phyloP scores from a whole-genome alignment of 2,113 vertebrate genomes.

The Microtus pennsylvanicus region DNA sequence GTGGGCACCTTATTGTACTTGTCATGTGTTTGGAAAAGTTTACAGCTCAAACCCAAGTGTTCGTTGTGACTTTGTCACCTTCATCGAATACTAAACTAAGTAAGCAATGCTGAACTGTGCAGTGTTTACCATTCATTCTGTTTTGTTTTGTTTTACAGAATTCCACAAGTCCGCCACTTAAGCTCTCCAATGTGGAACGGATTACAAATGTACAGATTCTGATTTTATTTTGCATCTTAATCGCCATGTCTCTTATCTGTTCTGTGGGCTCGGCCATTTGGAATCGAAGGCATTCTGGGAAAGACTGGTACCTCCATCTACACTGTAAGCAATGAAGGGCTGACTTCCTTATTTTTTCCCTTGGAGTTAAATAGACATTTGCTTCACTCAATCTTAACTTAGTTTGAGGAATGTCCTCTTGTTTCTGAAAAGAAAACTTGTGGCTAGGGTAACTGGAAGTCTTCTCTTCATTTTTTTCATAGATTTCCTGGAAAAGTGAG shows the following conservation, averaged over 20 bases:
- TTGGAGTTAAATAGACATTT: background rate
- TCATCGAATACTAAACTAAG: background rate
- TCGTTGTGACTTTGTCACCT: background rate
- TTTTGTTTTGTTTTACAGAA: constrained; percentile 89
- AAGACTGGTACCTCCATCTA: constrained; percentile 98
- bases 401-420: background rate
- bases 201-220: constrained; percentile 99
- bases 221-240: constrained; percentile 96
- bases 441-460: background rate
- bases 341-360: background rate
- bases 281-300: constrained; percentile 94
- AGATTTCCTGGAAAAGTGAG: constrained; percentile 21
- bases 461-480: constrained; percentile 45
- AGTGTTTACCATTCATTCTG: constrained; percentile 50
- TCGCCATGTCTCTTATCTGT: constrained; percentile 97
- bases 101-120: background rate
- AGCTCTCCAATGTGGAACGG: constrained; percentile 98
- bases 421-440: constrained; percentile 15
- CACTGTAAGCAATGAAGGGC: constrained; percentile 92
- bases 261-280: constrained; percentile 97
- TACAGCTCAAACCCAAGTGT: background rate
- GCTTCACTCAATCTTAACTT: background rate
- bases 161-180: constrained; percentile 97
- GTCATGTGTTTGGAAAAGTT: background rate
- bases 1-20: background rate